These are phyloP conservation scores for Calliopum simillimum DNA, from an alignment of 2,888 invertebrate genomes.

Conservation along the genomic window DNA sequence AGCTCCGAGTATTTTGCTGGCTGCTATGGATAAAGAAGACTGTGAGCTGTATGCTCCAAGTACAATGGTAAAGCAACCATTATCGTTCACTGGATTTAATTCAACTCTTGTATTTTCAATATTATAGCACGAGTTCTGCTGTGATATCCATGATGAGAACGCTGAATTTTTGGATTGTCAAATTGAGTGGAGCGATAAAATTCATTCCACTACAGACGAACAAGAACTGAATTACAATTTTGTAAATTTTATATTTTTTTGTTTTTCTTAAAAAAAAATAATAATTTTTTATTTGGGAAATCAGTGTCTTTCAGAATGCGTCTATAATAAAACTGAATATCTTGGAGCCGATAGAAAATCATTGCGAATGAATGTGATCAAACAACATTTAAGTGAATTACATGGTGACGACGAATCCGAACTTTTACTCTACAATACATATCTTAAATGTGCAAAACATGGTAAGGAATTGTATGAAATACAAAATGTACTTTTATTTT, in stretches of 20 bases:
- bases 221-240: conserved; percentile 50
- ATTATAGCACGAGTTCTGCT: conserved; percentile 56
- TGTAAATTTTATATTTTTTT: conserved; percentile 42
- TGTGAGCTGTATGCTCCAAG: conserved; percentile 51
- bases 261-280: neutral
- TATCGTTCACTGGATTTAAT: neutral
- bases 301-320: conserved; percentile 56
- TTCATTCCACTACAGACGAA: conserved; percentile 43
- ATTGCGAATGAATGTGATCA: conserved; percentile 45
- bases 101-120: neutral
- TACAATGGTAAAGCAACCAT: conserved; percentile 50
- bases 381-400: conserved; percentile 45
- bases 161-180: conserved; percentile 51
- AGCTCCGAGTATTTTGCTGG: neutral
- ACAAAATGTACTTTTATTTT: neutral
- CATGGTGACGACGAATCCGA: conserved; percentile 46
- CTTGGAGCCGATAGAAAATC: conserved; percentile 48
- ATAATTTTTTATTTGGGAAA: neutral
- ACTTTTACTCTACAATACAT: conserved; percentile 48
- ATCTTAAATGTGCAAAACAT: conserved; percentile 53
- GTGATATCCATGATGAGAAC: conserved; percentile 55
- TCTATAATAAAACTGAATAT: conserved; percentile 51
- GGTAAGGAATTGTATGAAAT: conserved; percentile 42
- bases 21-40: conserved; percentile 42
- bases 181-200: conserved; percentile 49